A percentile compares a stretch with the other conserved stretches of the same genome.
These are phyloP conservation scores for Bubo bubo DNA, from an alignment of 2,113 vertebrate genomes.

Conservation along the genomic window DNA sequence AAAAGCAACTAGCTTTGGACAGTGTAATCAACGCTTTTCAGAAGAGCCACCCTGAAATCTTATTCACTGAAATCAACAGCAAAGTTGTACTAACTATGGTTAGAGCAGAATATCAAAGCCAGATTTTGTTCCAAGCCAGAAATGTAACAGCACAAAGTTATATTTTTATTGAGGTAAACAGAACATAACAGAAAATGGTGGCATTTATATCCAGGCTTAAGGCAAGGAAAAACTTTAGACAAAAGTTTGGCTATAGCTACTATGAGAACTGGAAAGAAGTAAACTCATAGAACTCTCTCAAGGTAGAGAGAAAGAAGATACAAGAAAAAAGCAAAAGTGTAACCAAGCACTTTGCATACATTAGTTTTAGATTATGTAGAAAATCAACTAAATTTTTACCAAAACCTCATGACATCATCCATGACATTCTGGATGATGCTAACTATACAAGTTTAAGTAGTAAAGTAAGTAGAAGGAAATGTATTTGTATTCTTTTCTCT, in stretches of 20 bases:
- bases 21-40: background rate
- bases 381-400: background rate
- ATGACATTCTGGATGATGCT: background rate
- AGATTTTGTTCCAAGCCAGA: background rate
- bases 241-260: background rate
- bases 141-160: background rate
- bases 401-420: background rate
- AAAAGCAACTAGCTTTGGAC: background rate
- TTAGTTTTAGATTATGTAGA: background rate
- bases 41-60: background rate
- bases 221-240: background rate
- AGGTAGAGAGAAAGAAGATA: background rate
- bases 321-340: background rate
- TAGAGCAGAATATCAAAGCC: background rate
- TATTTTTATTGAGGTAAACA: background rate
- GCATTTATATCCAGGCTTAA: background rate
- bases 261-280: background rate
- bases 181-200: background rate
- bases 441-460: background rate
- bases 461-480: background rate
- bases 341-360: background rate
- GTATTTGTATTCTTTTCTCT: background rate
- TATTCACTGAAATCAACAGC: background rate
- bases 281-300: background rate
- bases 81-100: background rate